phyloP scores from a whole-genome alignment of 2,113 vertebrate genomes.

The Heteronetta atricapilla region DNA sequence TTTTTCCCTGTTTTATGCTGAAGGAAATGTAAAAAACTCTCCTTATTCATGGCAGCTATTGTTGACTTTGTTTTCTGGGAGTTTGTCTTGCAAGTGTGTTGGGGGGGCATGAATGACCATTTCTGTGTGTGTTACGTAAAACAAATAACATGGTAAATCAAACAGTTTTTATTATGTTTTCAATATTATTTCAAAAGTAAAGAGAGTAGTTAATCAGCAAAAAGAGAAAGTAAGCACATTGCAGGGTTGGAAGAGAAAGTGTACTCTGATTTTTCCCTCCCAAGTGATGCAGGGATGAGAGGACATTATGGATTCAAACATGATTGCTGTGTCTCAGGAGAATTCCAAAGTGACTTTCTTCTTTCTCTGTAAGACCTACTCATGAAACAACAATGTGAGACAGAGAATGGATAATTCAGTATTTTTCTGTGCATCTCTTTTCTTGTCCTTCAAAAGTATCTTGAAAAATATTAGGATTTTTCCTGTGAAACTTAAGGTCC shows the following conservation, averaged over 20 bases:
- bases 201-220: not conserved
- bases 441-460: not conserved
- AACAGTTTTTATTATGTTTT: not conserved
- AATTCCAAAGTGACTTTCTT: conserved; percentile 44
- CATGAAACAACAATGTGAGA: not conserved
- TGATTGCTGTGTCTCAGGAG: not conserved
- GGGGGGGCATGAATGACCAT: not conserved
- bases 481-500: not conserved
- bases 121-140: not conserved
- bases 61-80: not conserved
- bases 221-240: not conserved
- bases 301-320: conserved; percentile 39
- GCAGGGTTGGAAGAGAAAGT: conserved; percentile 2
- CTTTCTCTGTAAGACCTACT: not conserved
- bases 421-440: not conserved
- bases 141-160: not conserved
- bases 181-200: conserved; percentile 12
- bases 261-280: conserved; percentile 27
- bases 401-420: not conserved
- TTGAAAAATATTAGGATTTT: not conserved
- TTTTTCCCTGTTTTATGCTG: conserved; percentile 56
- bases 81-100: not conserved
- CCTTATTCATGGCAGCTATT: not conserved
- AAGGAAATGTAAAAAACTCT: conserved; percentile 44
- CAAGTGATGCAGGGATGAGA: conserved; percentile 25